These are phyloP conservation scores for Chelon auratus DNA, from an alignment of 2,797 vertebrate species.

Conservation along the genomic window DNA sequence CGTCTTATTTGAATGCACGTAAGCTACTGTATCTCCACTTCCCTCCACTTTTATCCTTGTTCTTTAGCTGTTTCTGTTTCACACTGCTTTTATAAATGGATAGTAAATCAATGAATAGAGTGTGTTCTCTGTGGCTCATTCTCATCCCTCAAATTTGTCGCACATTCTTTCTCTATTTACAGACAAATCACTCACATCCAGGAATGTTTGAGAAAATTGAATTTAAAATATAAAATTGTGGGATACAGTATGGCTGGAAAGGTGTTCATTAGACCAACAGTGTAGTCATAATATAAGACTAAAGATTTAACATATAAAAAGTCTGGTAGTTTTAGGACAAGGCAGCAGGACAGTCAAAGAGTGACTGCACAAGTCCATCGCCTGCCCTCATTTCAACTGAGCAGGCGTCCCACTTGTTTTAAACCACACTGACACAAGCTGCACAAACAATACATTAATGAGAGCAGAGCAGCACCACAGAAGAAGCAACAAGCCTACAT, in stretches of 20 bases:
- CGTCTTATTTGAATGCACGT: constrained; percentile 20
- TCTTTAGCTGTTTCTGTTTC: constrained; percentile 6
- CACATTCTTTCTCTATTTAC: constrained; percentile 12
- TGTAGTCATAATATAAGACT: not conserved
- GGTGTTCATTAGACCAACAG: too few relatives aligned
- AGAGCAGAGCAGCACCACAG: not conserved
- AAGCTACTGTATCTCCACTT: constrained; percentile 15
- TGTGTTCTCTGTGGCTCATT: constrained; percentile 3
- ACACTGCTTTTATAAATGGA: constrained; percentile 31
- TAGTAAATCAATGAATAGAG: constrained; percentile 37
- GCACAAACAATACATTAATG: not conserved
- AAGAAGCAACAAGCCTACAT: not conserved
- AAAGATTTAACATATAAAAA: not conserved
- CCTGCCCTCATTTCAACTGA: constrained; percentile 17
- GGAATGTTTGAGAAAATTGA: not conserved
- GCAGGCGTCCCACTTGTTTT: constrained; percentile 8
- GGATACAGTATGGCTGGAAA: too few relatives aligned
- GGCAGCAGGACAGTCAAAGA: not conserved
- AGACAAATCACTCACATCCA: not conserved
- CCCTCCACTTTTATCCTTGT: not conserved
- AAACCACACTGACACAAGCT: not conserved
- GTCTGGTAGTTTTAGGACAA: not conserved
- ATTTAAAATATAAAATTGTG: not conserved
- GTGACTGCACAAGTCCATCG: not conserved
- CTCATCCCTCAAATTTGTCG: constrained; percentile 10